A percentile compares a stretch with the other conserved stretches of the same genome.
These are phyloP conservation scores for Drosophila tanythrix DNA, from an alignment of 2,888 invertebrate species.

Conservation along the genomic window DNA sequence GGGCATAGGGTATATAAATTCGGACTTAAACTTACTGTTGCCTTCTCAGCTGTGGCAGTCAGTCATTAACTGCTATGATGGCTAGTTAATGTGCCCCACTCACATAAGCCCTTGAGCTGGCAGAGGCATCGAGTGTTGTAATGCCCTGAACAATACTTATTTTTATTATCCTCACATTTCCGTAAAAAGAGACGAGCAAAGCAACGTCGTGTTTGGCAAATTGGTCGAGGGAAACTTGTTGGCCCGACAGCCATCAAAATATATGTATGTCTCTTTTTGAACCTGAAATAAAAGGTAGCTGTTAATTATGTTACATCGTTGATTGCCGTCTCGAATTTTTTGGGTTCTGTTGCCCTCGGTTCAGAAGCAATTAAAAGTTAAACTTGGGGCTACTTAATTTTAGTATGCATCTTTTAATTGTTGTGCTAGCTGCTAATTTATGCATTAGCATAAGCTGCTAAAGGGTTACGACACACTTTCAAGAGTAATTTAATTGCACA, in stretches of 20 bases:
- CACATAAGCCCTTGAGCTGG: conserved; percentile 35
- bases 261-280: background rate
- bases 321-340: conserved; percentile 13
- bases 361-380: conserved; percentile 62
- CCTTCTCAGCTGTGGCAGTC: conserved; percentile 30
- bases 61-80: conserved; percentile 44
- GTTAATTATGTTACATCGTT: conserved; percentile 13
- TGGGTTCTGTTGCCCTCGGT: background rate
- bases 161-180: conserved; percentile 7
- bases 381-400: conserved; percentile 53
- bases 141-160: conserved; percentile 31
- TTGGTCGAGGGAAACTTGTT: background rate
- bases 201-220: background rate
- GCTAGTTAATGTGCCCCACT: conserved; percentile 43
- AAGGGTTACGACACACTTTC: conserved; percentile 41
- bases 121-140: conserved; percentile 22
- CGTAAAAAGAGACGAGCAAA: background rate
- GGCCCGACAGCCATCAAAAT: background rate
- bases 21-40: conserved; percentile 24
- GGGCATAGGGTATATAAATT: background rate
- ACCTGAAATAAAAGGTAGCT: conserved; percentile 1
- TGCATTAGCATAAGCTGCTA: conserved; percentile 47
- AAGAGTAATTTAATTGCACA: conserved; percentile 56
- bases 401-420: conserved; percentile 65
- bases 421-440: conserved; percentile 60